Evolutionary conservation across 2,797 vertebrate genomes (phyloP).

Genomic region (Harpagifer antarcticus): DNA sequence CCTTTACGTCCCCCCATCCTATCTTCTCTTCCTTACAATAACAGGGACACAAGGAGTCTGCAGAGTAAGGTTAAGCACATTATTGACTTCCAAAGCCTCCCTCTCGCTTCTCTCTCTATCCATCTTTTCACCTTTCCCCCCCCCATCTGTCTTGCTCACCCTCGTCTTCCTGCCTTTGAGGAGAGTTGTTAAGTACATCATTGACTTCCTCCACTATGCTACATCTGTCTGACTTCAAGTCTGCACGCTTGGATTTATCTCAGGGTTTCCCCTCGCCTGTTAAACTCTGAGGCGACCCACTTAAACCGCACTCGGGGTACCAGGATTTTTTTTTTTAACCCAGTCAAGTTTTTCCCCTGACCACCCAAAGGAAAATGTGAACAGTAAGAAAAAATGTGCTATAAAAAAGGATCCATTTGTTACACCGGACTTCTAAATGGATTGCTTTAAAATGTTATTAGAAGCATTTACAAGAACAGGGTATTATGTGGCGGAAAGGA

Average conservation of each 20-base stretch:
- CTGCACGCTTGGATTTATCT: slow-evolving; percentile 52
- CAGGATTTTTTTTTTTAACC: slow-evolving; percentile 6
- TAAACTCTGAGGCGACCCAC: slow-evolving; percentile 65
- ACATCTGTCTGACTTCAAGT: slow-evolving; percentile 48
- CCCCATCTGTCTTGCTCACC: slow-evolving; percentile 46
- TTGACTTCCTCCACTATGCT: slow-evolving; percentile 56
- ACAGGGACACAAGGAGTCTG: slow-evolving; percentile 52
- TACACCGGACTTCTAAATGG: slow-evolving; percentile 13
- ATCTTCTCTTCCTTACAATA: slow-evolving; percentile 49
- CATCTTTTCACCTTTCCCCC: slow-evolving; percentile 32
- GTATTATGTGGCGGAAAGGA: neutral
- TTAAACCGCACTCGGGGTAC: slow-evolving; percentile 48
- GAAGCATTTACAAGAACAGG: slow-evolving; percentile 20
- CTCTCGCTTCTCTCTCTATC: slow-evolving; percentile 24
- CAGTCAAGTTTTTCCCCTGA: slow-evolving; percentile 8
- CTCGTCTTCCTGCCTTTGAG: slow-evolving; percentile 52
- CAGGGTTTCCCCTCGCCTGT: slow-evolving; percentile 57
- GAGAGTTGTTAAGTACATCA: slow-evolving; percentile 63
- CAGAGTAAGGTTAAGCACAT: slow-evolving; percentile 67
- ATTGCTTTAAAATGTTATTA: neutral
- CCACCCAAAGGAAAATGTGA: slow-evolving; percentile 52
- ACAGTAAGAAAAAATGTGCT: slow-evolving; percentile 11
- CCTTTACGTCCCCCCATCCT: slow-evolving; percentile 10
- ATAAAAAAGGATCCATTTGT: slow-evolving; percentile 14
- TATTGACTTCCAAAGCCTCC: slow-evolving; percentile 63